phyloP scores from a whole-genome alignment of 2,888 invertebrate species.

The Danaus chrysippus region DNA sequence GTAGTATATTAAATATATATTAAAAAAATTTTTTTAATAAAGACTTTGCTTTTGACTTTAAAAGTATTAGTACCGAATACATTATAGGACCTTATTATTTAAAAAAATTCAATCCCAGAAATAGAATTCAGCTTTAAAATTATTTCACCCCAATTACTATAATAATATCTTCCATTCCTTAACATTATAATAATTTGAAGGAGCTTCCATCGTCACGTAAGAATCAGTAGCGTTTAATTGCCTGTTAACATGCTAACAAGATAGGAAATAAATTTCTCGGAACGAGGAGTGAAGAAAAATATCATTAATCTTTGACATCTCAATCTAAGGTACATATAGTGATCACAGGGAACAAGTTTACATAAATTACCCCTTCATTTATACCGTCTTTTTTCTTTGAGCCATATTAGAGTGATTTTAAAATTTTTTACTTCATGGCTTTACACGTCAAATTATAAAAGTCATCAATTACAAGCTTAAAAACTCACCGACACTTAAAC shows the following conservation, averaged over 20 bases:
- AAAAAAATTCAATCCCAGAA: no score
- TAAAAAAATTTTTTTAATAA: no score
- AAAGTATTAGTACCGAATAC: no score
- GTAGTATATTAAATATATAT: no score
- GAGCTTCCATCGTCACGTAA: background rate
- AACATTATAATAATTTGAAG: constrained; percentile 3
- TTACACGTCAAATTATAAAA: no score
- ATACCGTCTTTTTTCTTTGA: no score
- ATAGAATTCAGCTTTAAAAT: background rate
- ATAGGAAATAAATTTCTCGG: constrained; percentile 25
- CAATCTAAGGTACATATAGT: constrained; percentile 13
- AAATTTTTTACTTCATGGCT: no score
- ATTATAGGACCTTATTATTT: no score
- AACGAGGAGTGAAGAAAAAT: constrained; percentile 13
- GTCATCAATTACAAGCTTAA: background rate
- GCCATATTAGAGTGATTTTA: no score
- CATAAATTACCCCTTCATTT: no score
- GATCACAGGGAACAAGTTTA: background rate
- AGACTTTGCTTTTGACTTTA: no score
- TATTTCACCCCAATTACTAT: background rate
- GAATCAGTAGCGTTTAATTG: constrained; percentile 21
- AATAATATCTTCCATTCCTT: background rate
- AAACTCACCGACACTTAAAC: background rate
- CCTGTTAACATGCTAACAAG: constrained; percentile 24
- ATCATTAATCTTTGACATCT: constrained; percentile 21